These are phyloP conservation scores for Acromyrmex charruanus DNA, from an alignment of 1,140 invertebrate genomes.

Conservation along the genomic window DNA sequence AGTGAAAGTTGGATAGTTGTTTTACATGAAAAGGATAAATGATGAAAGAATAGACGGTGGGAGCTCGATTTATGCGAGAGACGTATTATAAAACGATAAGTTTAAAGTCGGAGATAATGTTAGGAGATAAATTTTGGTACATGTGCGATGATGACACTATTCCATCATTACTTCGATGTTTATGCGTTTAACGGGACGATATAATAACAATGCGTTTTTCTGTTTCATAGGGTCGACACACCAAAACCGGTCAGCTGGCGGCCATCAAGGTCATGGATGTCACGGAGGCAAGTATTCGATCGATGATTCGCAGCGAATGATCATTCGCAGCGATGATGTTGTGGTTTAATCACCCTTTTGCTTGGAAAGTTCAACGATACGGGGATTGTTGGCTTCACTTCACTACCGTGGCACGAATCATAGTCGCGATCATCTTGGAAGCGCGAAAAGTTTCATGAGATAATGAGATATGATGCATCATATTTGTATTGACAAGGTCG, in stretches of 20 bases:
- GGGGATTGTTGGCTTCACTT: not conserved
- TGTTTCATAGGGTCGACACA: slow-evolving; percentile 96
- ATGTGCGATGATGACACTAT: not conserved
- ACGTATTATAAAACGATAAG: not conserved
- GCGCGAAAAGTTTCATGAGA: not conserved
- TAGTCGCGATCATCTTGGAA: not conserved
- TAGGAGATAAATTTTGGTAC: not conserved
- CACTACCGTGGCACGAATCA: too few relatives aligned
- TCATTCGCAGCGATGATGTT: not conserved
- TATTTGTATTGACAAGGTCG: not conserved
- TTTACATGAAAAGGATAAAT: slow-evolving; percentile 33
- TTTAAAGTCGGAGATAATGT: slow-evolving; percentile 1
- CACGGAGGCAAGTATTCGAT: slow-evolving; percentile 91
- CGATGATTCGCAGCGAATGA: too few relatives aligned
- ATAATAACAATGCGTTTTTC: slow-evolving; percentile 61
- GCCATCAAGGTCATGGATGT: slow-evolving; percentile 99
- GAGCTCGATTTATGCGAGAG: not conserved
- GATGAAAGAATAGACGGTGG: too few relatives aligned
- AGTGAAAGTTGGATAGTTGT: not conserved
- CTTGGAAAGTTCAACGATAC: not conserved
- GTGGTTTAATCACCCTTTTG: slow-evolving; percentile 13
- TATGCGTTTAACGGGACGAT: not conserved
- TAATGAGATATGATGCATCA: not conserved
- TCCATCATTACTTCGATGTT: not conserved
- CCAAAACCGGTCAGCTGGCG: slow-evolving; percentile 99